Evolutionary conservation across 30 jellyfish, hydroid and myxozoan species (phyloP).

Genomic region (Turritopsis rubra): DNA sequence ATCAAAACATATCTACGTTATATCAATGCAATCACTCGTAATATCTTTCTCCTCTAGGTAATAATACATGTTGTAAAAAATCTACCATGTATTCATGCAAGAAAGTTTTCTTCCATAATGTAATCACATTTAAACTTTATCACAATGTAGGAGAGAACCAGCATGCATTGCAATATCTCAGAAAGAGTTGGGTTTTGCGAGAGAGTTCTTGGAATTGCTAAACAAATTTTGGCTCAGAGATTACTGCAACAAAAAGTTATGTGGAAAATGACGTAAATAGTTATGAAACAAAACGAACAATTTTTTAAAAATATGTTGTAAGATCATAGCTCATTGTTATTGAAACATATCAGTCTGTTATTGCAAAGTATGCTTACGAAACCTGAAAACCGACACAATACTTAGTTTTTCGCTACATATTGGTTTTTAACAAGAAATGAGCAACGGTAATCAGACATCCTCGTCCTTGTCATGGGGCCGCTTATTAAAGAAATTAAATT

Average conservation of each 20-base stretch:
- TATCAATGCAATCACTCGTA: background rate
- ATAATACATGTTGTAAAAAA: no score
- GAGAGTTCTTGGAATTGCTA: background rate
- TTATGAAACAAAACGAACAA: background rate
- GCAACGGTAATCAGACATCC: background rate
- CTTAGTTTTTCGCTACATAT: background rate
- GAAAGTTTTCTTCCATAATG: background rate
- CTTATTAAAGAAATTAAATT: background rate
- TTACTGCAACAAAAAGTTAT: background rate
- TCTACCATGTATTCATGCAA: background rate
- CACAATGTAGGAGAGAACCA: background rate
- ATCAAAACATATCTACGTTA: background rate
- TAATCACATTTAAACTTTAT: background rate
- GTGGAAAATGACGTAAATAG: background rate
- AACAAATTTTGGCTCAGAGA: background rate
- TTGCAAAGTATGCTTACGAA: background rate
- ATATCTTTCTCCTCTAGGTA: no score
- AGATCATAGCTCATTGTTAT: background rate
- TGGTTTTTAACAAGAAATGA: background rate
- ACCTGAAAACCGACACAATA: background rate
- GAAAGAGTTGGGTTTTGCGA: background rate
- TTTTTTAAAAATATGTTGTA: background rate
- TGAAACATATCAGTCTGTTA: background rate
- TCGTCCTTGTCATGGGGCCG: slow-evolving; percentile 5
- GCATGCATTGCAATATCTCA: background rate